Evolutionary conservation across 2,888 invertebrate genomes (phyloP).

Genomic region (Lasioglossum vierecki): DNA sequence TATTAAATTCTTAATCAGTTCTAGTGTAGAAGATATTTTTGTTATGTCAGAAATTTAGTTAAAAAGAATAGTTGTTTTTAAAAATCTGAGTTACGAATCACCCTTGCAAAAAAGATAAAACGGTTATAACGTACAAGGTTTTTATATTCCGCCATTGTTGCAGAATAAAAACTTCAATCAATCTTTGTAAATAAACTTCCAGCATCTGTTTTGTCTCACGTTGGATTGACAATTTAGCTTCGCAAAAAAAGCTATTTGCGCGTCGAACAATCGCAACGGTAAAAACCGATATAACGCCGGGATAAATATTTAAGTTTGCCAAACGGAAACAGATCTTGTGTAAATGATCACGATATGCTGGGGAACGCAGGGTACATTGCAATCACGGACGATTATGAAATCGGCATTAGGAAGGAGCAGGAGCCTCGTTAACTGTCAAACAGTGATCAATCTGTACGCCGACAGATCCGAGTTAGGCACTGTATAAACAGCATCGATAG

Average conservation of each 20-base stretch:
- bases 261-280: background rate
- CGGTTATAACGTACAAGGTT: background rate
- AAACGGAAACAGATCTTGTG: background rate
- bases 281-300: background rate
- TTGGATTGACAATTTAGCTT: no score
- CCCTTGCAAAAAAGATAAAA: background rate
- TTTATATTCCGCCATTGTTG: background rate
- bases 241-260: background rate
- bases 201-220: no score
- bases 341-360: background rate
- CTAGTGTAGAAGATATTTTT: background rate
- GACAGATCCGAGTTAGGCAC: constrained; percentile 7
- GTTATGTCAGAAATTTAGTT: background rate
- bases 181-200: background rate
- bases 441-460: constrained; percentile 5
- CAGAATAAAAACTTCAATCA: background rate
- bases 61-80: background rate
- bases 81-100: background rate
- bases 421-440: constrained; percentile 4
- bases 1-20: background rate
- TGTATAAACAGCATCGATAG: constrained; percentile 6
- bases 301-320: background rate
- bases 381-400: constrained; percentile 1
- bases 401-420: constrained; percentile 1
- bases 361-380: no score